Percentiles rank a stretch among this genome's conserved stretches.
Conservation (phyloP, 2,113 vertebrate species). For the Phyllostomus discolor region DNA sequence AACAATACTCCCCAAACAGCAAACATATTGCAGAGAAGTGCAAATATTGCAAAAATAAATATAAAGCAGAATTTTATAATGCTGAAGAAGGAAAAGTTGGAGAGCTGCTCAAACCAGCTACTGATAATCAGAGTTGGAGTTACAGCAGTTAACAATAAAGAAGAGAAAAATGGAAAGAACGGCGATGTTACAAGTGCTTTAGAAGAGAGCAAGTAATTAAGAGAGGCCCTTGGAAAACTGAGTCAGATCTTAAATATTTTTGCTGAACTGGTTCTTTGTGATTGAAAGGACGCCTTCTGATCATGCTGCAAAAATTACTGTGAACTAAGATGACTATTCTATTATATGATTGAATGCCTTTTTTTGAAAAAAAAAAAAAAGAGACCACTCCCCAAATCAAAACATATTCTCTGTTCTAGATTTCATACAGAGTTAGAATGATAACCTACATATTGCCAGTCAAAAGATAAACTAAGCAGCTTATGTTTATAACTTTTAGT, state of each 20-base stretch:
- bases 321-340: background rate
- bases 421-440: background rate
- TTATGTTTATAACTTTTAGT: background rate
- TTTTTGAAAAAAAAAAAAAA: background rate
- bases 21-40: background rate
- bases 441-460: background rate
- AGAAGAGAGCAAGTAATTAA: background rate
- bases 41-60: background rate
- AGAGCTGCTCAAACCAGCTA: background rate
- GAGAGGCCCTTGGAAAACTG: background rate
- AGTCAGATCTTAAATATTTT: background rate
- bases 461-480: background rate
- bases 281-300: background rate
- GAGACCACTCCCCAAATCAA: background rate
- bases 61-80: background rate
- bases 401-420: background rate
- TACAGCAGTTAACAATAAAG: background rate
- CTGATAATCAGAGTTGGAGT: rapidly evolving
- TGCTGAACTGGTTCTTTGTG: background rate
- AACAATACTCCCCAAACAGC: background rate
- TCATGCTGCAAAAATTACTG: background rate
- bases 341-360: background rate
- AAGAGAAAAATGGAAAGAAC: background rate
- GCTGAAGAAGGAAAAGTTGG: background rate
- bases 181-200: background rate